Percentiles rank a stretch among this genome's conserved stretches.
phyloP scores from a whole-genome alignment of 1,140 invertebrate species.

The Fopius arisanus region DNA sequence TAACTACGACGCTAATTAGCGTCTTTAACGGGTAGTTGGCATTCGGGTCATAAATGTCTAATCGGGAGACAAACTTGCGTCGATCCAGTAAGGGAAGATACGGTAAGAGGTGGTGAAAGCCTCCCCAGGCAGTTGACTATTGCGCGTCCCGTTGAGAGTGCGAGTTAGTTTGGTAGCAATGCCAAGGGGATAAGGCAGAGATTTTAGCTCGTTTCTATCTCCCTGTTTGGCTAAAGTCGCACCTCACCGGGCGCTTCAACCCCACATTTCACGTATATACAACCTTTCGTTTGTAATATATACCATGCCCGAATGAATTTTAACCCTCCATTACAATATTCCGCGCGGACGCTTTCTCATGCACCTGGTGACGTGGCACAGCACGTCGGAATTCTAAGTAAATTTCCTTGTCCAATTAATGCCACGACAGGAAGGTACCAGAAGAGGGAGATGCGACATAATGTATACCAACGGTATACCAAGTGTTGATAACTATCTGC shows the following conservation, averaged over 20 bases:
- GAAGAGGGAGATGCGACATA: constrained; percentile 16
- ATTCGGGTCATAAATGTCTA: constrained; percentile 44
- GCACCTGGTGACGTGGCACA: constrained; percentile 32
- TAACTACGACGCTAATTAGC: constrained; percentile 30
- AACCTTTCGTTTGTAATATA: constrained; percentile 12
- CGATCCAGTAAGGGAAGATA: neutral
- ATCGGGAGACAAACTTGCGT: constrained; percentile 39
- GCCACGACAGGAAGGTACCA: constrained; percentile 15
- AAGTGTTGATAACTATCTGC: constrained; percentile 36
- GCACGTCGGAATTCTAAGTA: constrained; percentile 36
- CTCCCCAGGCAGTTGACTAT: constrained; percentile 25
- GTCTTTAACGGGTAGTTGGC: constrained; percentile 33
- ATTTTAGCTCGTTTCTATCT: constrained; percentile 22
- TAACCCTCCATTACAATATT: constrained; percentile 28
- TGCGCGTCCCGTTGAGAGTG: neutral
- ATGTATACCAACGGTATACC: constrained; percentile 14
- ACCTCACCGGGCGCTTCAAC: constrained; percentile 6
- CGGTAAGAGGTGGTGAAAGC: neutral
- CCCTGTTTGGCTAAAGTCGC: constrained; percentile 16
- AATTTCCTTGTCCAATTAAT: constrained; percentile 39
- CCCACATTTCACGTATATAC: constrained; percentile 15
- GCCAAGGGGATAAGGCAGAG: neutral
- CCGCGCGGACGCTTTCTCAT: constrained; percentile 17
- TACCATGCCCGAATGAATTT: constrained; percentile 21
- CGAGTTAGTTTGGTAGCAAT: constrained; percentile 25